These are phyloP conservation scores for Cheirogaleus major DNA, from an alignment of 2,797 vertebrate genomes.

Conservation along the genomic window DNA sequence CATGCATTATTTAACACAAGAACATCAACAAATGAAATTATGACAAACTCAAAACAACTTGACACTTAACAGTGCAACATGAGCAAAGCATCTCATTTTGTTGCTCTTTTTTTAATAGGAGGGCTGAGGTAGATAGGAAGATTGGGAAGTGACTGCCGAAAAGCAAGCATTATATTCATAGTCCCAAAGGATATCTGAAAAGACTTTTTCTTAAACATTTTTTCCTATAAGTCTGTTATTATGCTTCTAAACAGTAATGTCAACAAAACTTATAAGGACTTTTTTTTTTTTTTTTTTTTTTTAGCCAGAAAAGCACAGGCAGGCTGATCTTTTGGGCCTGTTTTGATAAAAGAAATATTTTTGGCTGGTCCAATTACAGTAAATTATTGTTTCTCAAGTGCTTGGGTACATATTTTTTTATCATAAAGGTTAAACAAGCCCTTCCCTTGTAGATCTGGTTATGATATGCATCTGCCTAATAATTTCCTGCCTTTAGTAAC, in stretches of 20 bases:
- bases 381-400: slow-evolving; percentile 20
- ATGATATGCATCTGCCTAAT: not conserved
- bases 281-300: not conserved
- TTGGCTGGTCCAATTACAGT: not conserved
- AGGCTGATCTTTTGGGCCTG: not conserved
- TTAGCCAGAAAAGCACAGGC: not conserved
- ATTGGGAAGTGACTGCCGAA: not conserved
- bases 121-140: not conserved
- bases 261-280: not conserved
- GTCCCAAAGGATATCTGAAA: not conserved
- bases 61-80: not conserved
- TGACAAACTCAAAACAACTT: not conserved
- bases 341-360: slow-evolving; percentile 12
- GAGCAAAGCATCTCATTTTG: not conserved
- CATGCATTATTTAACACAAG: not conserved
- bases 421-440: not conserved
- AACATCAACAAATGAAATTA: not conserved
- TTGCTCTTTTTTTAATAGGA: not conserved
- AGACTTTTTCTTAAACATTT: not conserved
- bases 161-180: not conserved
- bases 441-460: not conserved
- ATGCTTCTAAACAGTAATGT: not conserved
- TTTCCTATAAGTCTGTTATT: not conserved
- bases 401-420: not conserved
- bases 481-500: slow-evolving; percentile 29